Percentiles rank a stretch among this genome's conserved stretches.
Evolutionary conservation across 2,797 vertebrate species (phyloP).

Genomic region (Erpetoichthys calabaricus): DNA sequence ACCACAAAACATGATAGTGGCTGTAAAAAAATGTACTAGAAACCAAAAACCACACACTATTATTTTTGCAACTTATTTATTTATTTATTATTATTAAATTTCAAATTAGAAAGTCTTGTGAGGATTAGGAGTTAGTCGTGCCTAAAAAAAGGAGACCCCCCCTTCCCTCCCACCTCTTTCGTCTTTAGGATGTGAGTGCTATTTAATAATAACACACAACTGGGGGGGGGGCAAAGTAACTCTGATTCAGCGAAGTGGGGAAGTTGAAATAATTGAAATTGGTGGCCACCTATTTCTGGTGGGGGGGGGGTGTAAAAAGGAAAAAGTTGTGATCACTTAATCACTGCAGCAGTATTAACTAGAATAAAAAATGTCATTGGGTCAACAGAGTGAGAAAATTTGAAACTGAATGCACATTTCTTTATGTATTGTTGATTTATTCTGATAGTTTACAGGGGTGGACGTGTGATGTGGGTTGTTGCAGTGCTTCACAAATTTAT

Average conservation of each 20-base stretch:
- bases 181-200: conserved; percentile 10
- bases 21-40: too few species aligned
- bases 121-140: conserved; percentile 15
- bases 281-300: conserved; percentile 11
- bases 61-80: too few species aligned
- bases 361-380: conserved; percentile 36
- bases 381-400: conserved; percentile 32
- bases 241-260: conserved; percentile 50
- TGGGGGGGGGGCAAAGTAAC: conserved; percentile 57
- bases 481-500: conserved; percentile 58
- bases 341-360: conserved; percentile 27
- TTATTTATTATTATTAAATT: too few species aligned
- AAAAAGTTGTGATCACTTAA: conserved; percentile 52
- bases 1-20: too few species aligned
- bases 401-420: conserved; percentile 28
- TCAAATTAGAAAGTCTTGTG: conserved; percentile 2
- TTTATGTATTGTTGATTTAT: conserved; percentile 9
- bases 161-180: background rate
- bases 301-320: conserved; percentile 31
- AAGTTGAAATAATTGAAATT: conserved; percentile 54
- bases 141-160: conserved; percentile 7
- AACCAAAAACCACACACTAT: too few species aligned
- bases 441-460: conserved; percentile 28
- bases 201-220: conserved; percentile 36
- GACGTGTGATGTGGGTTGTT: conserved; percentile 46